Conservation (phyloP, 37 sponge, comb jelly and placozoan species). For the Halisarca cf. caerulea region DNA sequence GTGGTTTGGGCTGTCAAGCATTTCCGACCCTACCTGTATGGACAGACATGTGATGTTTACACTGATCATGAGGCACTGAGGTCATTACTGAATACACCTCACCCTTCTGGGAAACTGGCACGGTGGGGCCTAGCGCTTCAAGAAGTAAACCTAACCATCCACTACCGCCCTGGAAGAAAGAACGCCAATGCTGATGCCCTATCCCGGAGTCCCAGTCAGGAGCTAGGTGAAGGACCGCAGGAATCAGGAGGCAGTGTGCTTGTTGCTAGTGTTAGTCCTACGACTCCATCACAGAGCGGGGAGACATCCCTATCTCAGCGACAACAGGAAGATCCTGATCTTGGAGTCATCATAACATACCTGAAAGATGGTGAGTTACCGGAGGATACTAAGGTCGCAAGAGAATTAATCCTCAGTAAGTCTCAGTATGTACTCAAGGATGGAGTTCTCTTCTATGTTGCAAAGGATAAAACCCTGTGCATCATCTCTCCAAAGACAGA, state of each 20-base stretch:
- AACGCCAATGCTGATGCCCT: conserved; percentile 40
- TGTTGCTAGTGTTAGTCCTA: background rate
- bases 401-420: background rate
- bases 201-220: background rate
- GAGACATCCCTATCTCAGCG: background rate
- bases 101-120: conserved; percentile 40
- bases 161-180: conserved; percentile 21
- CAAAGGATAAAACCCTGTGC: background rate
- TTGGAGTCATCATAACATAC: background rate
- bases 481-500: background rate
- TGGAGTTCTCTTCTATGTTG: conserved; percentile 39
- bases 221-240: background rate
- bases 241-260: background rate
- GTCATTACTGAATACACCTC: conserved; percentile 28
- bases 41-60: conserved; percentile 34
- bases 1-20: conserved; percentile 54
- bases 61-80: conserved; percentile 44
- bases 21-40: conserved; percentile 40
- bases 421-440: conserved; percentile 1
- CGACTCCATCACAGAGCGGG: background rate
- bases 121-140: conserved; percentile 40
- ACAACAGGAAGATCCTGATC: conserved; percentile 25
- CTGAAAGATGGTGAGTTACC: conserved; percentile 22
- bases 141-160: conserved; percentile 21
- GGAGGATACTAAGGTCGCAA: conserved; percentile 12